A percentile compares a stretch with the other conserved stretches of the same genome.
phyloP scores from a whole-genome alignment of 1,140 invertebrate species.

The Polypedilum vanderplanki region DNA sequence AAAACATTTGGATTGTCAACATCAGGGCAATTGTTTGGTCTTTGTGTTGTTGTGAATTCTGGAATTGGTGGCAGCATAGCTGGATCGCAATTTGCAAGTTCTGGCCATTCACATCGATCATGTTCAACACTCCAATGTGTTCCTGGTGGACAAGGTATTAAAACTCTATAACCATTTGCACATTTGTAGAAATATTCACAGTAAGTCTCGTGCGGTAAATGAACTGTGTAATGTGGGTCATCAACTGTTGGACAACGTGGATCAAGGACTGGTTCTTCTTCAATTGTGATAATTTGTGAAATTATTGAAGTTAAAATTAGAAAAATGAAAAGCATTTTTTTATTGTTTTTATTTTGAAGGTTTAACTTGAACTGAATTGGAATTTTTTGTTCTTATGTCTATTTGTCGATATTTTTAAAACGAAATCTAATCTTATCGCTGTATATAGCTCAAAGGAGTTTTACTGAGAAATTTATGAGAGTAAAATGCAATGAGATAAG shows the following conservation, averaged over 20 bases:
- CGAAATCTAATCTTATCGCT: too few relatives aligned
- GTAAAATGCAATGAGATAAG: too few relatives aligned
- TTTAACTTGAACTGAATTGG: not conserved
- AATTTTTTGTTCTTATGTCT: not conserved
- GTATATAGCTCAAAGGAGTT: too few relatives aligned
- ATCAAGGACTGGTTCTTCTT: not conserved
- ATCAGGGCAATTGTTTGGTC: not conserved
- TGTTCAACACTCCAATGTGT: slow-evolving; percentile 20
- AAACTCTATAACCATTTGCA: not conserved
- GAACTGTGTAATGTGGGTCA: not conserved
- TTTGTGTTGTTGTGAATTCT: not conserved
- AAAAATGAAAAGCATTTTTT: not conserved
- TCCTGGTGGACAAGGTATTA: not conserved
- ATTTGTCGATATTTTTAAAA: too few relatives aligned
- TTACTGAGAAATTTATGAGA: too few relatives aligned
- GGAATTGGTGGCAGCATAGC: not conserved
- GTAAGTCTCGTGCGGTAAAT: slow-evolving; percentile 15
- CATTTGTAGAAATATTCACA: slow-evolving; percentile 23
- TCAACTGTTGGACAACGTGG: not conserved
- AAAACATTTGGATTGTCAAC: not conserved
- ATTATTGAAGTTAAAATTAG: not conserved
- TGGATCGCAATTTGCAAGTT: not conserved
- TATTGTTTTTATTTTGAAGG: not conserved
- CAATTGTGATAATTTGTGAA: not conserved
- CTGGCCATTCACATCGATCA: slow-evolving; percentile 26